phyloP scores from a whole-genome alignment of 2,888 invertebrate genomes.

The Ormyrus rosae region DNA sequence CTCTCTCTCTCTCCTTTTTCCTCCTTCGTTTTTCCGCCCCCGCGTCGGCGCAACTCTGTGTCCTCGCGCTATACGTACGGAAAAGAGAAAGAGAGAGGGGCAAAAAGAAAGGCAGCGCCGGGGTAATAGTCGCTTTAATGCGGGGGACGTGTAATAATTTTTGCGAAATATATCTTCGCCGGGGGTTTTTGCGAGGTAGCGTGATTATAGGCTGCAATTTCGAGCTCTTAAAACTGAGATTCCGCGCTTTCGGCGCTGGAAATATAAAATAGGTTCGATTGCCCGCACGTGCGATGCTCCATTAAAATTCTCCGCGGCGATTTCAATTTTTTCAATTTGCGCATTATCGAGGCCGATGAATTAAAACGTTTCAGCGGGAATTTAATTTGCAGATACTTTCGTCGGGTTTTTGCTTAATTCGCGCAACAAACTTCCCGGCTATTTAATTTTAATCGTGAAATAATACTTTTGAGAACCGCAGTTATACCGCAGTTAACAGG shows the following conservation, averaged over 20 bases:
- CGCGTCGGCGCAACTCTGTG: background rate
- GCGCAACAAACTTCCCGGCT: too few relatives aligned
- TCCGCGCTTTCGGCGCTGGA: background rate
- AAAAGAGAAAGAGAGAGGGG: background rate
- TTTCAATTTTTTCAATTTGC: too few relatives aligned
- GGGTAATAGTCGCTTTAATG: slow-evolving; percentile 8
- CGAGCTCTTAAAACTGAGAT: slow-evolving; percentile 28
- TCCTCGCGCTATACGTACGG: background rate
- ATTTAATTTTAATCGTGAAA: too few relatives aligned
- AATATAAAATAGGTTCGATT: slow-evolving; percentile 29
- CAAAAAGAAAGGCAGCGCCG: too few relatives aligned
- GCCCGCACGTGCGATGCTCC: background rate
- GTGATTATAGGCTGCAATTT: slow-evolving; percentile 37
- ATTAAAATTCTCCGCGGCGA: too few relatives aligned
- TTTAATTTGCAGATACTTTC: too few relatives aligned
- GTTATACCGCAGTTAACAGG: background rate
- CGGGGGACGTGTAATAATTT: slow-evolving; percentile 43
- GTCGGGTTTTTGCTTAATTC: too few relatives aligned
- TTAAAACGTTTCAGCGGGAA: too few relatives aligned
- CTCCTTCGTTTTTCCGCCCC: background rate
- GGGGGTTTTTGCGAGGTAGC: slow-evolving; percentile 9
- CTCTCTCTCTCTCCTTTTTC: background rate
- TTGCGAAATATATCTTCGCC: slow-evolving; percentile 36
- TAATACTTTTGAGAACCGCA: background rate
- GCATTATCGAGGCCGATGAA: too few relatives aligned